Evolutionary conservation across 2,888 invertebrate species (phyloP).

Genomic region (Linnaemya vulpina): DNA sequence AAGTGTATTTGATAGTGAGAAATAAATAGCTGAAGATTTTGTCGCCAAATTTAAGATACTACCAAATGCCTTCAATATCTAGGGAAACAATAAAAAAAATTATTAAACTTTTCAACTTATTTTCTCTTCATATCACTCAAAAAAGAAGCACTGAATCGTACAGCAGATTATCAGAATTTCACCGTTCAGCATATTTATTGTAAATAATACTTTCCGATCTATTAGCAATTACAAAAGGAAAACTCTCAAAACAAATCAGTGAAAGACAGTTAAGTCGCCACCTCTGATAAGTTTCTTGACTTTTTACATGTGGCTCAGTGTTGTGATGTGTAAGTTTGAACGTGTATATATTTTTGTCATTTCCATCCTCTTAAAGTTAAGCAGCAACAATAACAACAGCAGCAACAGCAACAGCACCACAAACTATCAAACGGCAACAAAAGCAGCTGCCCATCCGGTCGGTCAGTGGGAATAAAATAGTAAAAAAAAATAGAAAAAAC

Average conservation of each 20-base stretch:
- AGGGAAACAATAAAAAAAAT: no score
- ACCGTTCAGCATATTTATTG: no score
- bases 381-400: slow-evolving; percentile 45
- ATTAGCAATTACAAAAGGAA: not conserved
- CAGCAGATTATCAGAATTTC: no score
- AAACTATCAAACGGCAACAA: slow-evolving; percentile 57
- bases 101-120: no score
- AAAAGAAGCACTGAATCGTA: no score
- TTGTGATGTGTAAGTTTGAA: slow-evolving; percentile 53
- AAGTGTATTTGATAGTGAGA: no score
- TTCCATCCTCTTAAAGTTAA: slow-evolving; percentile 68
- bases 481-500: slow-evolving; percentile 73
- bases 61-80: no score
- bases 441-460: slow-evolving; percentile 81
- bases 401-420: slow-evolving; percentile 22
- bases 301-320: slow-evolving; percentile 60
- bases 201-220: no score
- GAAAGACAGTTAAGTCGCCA: slow-evolving; percentile 24
- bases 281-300: slow-evolving; percentile 34
- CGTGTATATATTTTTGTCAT: slow-evolving; percentile 65
- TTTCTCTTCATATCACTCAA: no score
- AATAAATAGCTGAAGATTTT: no score
- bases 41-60: no score
- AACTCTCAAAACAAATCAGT: not conserved
- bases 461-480: slow-evolving; percentile 72